Percentiles rank a stretch among this genome's conserved stretches.
phyloP scores from a whole-genome alignment of 2,113 vertebrate genomes.

The Podilymbus podiceps region DNA sequence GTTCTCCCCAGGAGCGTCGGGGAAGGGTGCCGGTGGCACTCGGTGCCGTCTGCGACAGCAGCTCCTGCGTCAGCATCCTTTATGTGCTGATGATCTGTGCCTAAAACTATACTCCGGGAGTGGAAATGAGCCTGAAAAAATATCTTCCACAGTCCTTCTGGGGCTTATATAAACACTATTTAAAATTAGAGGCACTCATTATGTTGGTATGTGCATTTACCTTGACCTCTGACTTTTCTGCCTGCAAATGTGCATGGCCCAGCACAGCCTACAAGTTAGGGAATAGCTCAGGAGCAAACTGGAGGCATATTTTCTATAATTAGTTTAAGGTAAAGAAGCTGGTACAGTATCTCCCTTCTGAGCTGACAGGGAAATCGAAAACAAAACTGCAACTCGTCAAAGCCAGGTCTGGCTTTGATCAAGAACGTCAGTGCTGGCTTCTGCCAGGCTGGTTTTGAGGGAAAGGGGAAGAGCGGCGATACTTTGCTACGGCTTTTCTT shows the following conservation, averaged over 20 bases:
- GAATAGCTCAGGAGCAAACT: background rate
- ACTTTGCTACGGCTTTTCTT: background rate
- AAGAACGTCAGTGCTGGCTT: background rate
- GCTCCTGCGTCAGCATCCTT: constrained; percentile 48
- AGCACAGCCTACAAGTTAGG: background rate
- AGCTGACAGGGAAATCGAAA: background rate
- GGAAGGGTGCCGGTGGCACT: background rate
- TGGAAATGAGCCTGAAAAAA: constrained; percentile 35
- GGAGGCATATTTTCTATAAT: background rate
- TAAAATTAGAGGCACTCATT: constrained; percentile 54
- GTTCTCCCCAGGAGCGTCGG: background rate
- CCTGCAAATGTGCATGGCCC: background rate
- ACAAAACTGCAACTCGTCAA: background rate
- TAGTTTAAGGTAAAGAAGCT: background rate
- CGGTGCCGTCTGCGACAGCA: background rate
- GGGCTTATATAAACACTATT: constrained; percentile 40
- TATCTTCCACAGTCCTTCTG: constrained; percentile 30
- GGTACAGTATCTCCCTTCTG: background rate
- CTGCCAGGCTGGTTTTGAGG: background rate
- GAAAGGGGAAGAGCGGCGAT: background rate
- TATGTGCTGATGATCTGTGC: constrained; percentile 38
- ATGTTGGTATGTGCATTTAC: constrained; percentile 44
- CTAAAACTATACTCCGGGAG: constrained; percentile 50
- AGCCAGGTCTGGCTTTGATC: background rate
- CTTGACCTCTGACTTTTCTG: constrained; percentile 34